Percentiles rank a stretch among this genome's conserved stretches.
phyloP scores from a whole-genome alignment of 1,140 invertebrate genomes.

The Caenorhabditis inopinata region DNA sequence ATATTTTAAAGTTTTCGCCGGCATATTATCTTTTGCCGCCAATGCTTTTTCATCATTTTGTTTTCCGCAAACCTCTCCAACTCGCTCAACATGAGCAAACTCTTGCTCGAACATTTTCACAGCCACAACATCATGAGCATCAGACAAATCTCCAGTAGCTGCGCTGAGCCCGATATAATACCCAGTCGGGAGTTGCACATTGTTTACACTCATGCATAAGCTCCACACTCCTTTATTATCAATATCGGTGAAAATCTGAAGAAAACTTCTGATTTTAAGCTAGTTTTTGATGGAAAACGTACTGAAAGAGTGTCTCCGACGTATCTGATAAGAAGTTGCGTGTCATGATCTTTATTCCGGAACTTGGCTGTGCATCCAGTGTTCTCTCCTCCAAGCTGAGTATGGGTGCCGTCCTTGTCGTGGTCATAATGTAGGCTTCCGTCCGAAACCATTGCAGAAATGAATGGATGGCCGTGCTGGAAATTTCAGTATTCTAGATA shows the following conservation, averaged over 20 bases:
- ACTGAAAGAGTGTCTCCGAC: slow-evolving; percentile 84
- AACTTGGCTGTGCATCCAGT: slow-evolving; percentile 76
- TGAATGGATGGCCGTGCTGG: slow-evolving; percentile 94
- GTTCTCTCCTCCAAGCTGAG: slow-evolving; percentile 74
- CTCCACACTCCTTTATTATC: slow-evolving; percentile 89
- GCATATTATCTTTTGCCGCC: too few relatives aligned
- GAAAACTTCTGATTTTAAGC: not conserved
- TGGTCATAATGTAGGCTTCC: slow-evolving; percentile 93
- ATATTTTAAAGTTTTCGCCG: too few relatives aligned
- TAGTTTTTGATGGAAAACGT: slow-evolving; percentile 51
- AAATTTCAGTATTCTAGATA: too few relatives aligned
- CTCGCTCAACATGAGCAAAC: slow-evolving; percentile 60
- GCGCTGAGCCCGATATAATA: slow-evolving; percentile 92
- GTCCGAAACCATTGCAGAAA: slow-evolving; percentile 98
- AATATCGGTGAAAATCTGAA: slow-evolving; percentile 63
- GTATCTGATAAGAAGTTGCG: slow-evolving; percentile 85
- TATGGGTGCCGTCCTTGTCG: slow-evolving; percentile 95
- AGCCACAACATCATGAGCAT: slow-evolving; percentile 92
- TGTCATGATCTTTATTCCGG: slow-evolving; percentile 86
- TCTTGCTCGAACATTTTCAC: slow-evolving; percentile 69
- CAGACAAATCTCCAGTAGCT: slow-evolving; percentile 86
- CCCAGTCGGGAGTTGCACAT: slow-evolving; percentile 86
- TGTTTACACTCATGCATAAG: slow-evolving; percentile 85
- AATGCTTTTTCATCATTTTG: too few relatives aligned
- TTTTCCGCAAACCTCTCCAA: slow-evolving; percentile 49